Conservation (phyloP, 1,140 invertebrate species). For the Maniola jurtina region DNA sequence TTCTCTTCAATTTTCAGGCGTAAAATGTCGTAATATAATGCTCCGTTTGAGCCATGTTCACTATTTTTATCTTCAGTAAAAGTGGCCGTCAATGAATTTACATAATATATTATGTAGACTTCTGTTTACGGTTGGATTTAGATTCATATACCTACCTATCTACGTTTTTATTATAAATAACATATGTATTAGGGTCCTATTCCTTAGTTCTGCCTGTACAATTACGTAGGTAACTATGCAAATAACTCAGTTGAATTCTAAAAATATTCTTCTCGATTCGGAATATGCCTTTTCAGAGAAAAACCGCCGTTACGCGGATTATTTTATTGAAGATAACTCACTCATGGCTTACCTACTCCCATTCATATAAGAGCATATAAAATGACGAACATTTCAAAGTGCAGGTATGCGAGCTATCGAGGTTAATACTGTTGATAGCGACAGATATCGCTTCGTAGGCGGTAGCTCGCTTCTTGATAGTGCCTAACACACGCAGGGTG, state of each 20-base stretch:
- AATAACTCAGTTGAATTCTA: too few species aligned
- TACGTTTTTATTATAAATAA: too few species aligned
- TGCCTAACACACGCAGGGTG: conserved; percentile 16
- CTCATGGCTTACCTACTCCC: not conserved
- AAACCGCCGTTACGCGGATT: not conserved
- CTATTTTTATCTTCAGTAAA: too few species aligned
- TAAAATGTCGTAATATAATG: too few species aligned
- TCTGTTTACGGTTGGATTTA: too few species aligned
- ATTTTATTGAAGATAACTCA: not conserved
- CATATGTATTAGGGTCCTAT: too few species aligned
- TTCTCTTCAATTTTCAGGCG: too few species aligned
- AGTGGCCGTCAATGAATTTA: not conserved
- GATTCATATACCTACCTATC: too few species aligned
- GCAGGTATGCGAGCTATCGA: conserved; percentile 57
- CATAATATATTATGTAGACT: too few species aligned
- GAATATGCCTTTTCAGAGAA: not conserved
- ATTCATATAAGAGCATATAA: conserved; percentile 52
- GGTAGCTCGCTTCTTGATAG: conserved; percentile 52
- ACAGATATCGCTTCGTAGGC: conserved; percentile 52
- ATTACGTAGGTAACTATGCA: too few species aligned
- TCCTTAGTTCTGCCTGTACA: too few species aligned
- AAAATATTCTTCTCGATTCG: not conserved
- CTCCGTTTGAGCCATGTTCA: too few species aligned
- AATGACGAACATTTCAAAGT: conserved; percentile 43
- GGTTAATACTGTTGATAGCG: conserved; percentile 54